These are phyloP conservation scores for Bombus impatiens DNA, from an alignment of 1,140 invertebrate species.

Conservation along the genomic window DNA sequence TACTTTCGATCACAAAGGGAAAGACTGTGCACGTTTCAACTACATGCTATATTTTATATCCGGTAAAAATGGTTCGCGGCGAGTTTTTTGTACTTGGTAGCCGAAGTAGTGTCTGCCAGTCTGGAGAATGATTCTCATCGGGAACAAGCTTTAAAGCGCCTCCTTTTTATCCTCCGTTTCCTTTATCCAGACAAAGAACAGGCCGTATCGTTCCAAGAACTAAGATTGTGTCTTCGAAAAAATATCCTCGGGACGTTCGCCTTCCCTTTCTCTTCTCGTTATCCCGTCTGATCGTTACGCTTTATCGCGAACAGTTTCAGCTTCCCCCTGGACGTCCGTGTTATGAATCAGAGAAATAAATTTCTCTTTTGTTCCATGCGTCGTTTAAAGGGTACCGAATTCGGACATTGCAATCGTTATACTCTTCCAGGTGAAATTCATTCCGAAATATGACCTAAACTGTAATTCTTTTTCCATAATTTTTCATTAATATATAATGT, in stretches of 20 bases:
- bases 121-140: constrained; percentile 57
- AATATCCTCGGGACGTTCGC: constrained; percentile 45
- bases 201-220: constrained; percentile 51
- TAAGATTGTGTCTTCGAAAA: constrained; percentile 55
- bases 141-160: constrained; percentile 57
- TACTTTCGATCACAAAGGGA: constrained; percentile 45
- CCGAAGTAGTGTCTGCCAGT: constrained; percentile 52
- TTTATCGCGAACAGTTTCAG: constrained; percentile 29
- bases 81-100: constrained; percentile 50
- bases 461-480: neutral
- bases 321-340: neutral
- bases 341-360: constrained; percentile 10
- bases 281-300: constrained; percentile 38
- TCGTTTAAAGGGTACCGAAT: neutral
- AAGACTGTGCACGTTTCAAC: neutral
- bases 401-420: neutral
- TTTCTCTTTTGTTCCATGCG: neutral
- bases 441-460: neutral
- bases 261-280: neutral
- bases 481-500: neutral
- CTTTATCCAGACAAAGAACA: constrained; percentile 56
- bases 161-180: constrained; percentile 41
- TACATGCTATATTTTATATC: constrained; percentile 45
- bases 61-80: constrained; percentile 48
- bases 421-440: too few species aligned